These are phyloP conservation scores for Sesia apiformis DNA, from an alignment of 2,888 invertebrate genomes.

Conservation along the genomic window DNA sequence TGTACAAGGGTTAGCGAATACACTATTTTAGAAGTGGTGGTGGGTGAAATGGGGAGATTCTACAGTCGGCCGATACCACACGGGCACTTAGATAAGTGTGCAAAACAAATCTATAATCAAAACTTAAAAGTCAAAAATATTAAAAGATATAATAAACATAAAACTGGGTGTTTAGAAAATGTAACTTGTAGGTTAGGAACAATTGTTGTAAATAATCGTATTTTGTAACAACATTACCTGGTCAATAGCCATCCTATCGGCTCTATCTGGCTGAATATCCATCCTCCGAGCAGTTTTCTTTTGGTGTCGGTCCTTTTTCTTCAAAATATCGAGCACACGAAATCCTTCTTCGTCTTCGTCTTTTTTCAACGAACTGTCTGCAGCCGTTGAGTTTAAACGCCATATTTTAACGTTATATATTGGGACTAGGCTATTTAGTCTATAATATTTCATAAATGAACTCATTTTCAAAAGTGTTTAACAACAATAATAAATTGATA, in stretches of 20 bases:
- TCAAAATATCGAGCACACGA: constrained; percentile 65
- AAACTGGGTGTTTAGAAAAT: too few species aligned
- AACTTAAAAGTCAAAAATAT: too few species aligned
- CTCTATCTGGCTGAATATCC: constrained; percentile 58
- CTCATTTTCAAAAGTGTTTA: constrained; percentile 36
- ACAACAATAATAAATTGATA: not conserved
- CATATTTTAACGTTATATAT: constrained; percentile 43
- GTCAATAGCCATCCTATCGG: constrained; percentile 53
- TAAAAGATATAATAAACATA: too few species aligned
- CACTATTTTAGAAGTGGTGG: too few species aligned
- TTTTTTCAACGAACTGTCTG: constrained; percentile 34
- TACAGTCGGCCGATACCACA: too few species aligned
- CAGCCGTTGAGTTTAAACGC: constrained; percentile 49
- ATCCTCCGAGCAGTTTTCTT: constrained; percentile 27
- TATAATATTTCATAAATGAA: constrained; percentile 46
- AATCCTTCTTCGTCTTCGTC: constrained; percentile 62
- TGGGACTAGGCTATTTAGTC: constrained; percentile 26
- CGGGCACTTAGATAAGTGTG: too few species aligned
- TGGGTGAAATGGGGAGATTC: too few species aligned
- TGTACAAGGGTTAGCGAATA: too few species aligned
- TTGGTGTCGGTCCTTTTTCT: constrained; percentile 40
- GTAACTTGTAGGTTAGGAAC: too few species aligned
- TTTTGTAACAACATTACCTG: constrained; percentile 33
- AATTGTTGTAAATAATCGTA: not conserved
- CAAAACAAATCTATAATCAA: too few species aligned